Base-by-base conservation (phyloP, 53 echinoderm and acorn worm genomes). In the Holothuria scabra region DNA sequence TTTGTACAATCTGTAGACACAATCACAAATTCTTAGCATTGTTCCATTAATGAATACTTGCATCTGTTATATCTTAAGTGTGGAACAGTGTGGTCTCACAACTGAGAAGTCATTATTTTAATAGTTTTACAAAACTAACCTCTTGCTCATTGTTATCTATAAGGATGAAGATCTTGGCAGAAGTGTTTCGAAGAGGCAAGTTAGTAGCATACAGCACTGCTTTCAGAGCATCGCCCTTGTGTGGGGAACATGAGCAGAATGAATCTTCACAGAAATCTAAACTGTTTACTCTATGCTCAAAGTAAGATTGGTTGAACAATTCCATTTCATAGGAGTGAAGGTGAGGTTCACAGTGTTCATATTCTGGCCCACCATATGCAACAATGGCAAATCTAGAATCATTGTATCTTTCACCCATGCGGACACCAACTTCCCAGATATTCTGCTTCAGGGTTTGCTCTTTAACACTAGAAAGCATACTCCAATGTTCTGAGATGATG, bases 101-200 rank as follows among this genome's bases (percentile, higher is more conserved):
- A 44, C 44, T 44, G 44, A 44, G 10, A 44, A 5, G 44, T 7
- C 10, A 5, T 44, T 44, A 5, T 44, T 44, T 10, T 10, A 44
- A 44, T 44, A 44, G 44, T 44, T 44, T 44, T 44, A 44, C 10
- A 5, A 44, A 64, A 79, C 97, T 68, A 83, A 97, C 97, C 92
- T 84, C 60, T 32, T 86, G 46, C n/a, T 94, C 92, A 21, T 79
- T 81, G 72, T 97, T 89, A 48, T 82, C 82, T 21, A 97, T 83
- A 28, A 97, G 87, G 84, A 91, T 76, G 71, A 97, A 82, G 38
- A 89, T 87, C 86, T 90, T 90, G 22, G 82, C 86, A 59, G 97
- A 89, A 20, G 90, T 84, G 46, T 83, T 61, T 34, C 94, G 90
- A 83, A 92, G 90, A 34, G 64, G 84, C 72, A 88, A 84, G 38